These are phyloP conservation scores for Noctua janthina DNA, from an alignment of 2,888 invertebrate genomes.

Conservation along the genomic window DNA sequence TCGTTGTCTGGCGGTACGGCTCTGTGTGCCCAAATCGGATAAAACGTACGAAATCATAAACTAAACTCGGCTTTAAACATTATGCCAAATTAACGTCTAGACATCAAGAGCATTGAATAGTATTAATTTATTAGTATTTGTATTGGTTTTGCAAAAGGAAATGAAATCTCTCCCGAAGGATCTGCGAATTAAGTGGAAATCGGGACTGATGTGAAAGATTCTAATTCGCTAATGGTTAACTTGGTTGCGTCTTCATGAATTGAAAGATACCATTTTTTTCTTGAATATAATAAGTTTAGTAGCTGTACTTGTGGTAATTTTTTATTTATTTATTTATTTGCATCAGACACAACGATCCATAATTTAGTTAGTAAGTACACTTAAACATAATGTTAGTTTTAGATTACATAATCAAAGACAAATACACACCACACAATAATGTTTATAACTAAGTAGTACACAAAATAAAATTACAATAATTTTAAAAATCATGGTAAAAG, in stretches of 20 bases:
- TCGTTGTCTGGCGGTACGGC: not conserved
- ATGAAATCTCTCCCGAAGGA: not conserved
- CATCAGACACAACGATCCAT: no score
- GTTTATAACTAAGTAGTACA: no score
- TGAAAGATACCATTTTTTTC: not conserved
- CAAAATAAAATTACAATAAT: no score
- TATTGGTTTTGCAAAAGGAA: conserved; percentile 30
- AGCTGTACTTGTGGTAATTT: no score
- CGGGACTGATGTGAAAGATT: conserved; percentile 7
- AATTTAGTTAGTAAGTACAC: no score
- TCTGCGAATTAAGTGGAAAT: conserved; percentile 3
- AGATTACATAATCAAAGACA: no score
- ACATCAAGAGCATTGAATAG: conserved; percentile 58
- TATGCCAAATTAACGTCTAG: conserved; percentile 71
- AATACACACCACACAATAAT: no score
- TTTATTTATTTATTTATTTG: no score
- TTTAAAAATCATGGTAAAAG: no score
- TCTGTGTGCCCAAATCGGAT: conserved; percentile 34
- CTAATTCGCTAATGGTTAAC: conserved; percentile 33
- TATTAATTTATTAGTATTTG: conserved; percentile 41
- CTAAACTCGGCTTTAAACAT: conserved; percentile 53
- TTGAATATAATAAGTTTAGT: not conserved
- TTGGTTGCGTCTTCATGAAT: not conserved
- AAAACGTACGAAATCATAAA: conserved; percentile 23
- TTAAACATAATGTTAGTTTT: no score